These are phyloP conservation scores for Apostichopus californicus DNA, from an alignment of 35 echinoderm and acorn worm species.

Conservation along the genomic window DNA sequence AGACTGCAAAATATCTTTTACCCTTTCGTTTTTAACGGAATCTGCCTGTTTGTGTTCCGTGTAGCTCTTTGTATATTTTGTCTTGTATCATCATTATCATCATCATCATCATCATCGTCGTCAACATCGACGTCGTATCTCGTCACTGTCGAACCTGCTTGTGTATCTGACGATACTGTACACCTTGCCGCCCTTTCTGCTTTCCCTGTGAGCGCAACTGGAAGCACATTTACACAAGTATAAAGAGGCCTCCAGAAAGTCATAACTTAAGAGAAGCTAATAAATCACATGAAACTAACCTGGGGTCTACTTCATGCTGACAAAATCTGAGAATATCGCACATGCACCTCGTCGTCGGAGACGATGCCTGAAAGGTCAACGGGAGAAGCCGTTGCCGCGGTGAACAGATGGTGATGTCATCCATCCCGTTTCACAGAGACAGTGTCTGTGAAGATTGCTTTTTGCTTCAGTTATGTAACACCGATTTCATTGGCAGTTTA, in stretches of 20 bases:
- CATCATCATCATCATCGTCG: too few species aligned
- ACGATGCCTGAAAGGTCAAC: background rate
- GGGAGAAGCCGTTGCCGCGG: background rate
- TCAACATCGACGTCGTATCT: too few species aligned
- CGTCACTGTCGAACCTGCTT: too few species aligned
- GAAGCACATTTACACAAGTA: slow-evolving; percentile 13
- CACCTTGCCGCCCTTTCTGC: background rate
- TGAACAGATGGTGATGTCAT: background rate
- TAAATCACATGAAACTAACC: slow-evolving; percentile 23
- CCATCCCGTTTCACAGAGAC: background rate
- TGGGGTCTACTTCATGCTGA: background rate
- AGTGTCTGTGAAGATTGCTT: background rate
- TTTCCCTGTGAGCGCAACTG: background rate
- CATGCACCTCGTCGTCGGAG: background rate
- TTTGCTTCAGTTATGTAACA: too few species aligned
- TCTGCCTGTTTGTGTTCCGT: too few species aligned
- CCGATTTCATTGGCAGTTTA: too few species aligned
- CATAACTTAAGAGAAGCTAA: slow-evolving; percentile 23
- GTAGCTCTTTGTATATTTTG: too few species aligned
- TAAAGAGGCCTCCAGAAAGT: slow-evolving; percentile 17
- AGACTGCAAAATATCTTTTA: too few species aligned
- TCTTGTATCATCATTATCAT: too few species aligned
- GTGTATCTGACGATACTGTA: too few species aligned
- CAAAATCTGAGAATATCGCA: slow-evolving; percentile 8
- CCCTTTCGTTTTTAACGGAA: too few species aligned